phyloP scores from a whole-genome alignment of 2,797 vertebrate genomes.

The Rhinoraja longicauda region DNA sequence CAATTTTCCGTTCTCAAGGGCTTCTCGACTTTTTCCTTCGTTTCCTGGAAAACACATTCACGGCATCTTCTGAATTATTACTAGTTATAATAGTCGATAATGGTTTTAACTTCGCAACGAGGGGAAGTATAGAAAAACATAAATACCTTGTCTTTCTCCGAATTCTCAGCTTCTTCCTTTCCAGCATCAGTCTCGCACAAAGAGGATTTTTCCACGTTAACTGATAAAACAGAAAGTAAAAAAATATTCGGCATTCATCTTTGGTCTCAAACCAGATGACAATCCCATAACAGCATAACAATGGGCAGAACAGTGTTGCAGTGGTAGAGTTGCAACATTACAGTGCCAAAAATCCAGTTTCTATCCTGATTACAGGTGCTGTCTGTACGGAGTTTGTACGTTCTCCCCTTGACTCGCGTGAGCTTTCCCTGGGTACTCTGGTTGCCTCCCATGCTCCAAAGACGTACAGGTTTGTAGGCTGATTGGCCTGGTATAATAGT shows the following conservation, averaged over 20 bases:
- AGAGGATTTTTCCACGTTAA: not conserved
- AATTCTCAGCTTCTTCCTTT: not conserved
- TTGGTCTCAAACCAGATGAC: too few species aligned
- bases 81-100: not conserved
- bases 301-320: too few species aligned
- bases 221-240: not conserved
- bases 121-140: not conserved
- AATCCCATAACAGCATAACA: too few species aligned
- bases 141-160: not conserved
- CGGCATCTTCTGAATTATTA: not conserved
- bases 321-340: too few species aligned
- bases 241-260: not conserved
- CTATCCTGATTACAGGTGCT: too few species aligned
- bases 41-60: conserved; percentile 11
- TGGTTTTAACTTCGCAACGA: not conserved
- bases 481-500: too few species aligned
- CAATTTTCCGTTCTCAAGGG: not conserved
- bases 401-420: too few species aligned
- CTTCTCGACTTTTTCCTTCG: not conserved
- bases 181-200: not conserved
- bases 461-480: too few species aligned
- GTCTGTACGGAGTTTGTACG: too few species aligned
- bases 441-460: too few species aligned
- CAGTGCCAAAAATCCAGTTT: too few species aligned
- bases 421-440: too few species aligned